These are phyloP conservation scores for Pelecanus crispus DNA, from an alignment of 2,113 vertebrate genomes.

Conservation along the genomic window DNA sequence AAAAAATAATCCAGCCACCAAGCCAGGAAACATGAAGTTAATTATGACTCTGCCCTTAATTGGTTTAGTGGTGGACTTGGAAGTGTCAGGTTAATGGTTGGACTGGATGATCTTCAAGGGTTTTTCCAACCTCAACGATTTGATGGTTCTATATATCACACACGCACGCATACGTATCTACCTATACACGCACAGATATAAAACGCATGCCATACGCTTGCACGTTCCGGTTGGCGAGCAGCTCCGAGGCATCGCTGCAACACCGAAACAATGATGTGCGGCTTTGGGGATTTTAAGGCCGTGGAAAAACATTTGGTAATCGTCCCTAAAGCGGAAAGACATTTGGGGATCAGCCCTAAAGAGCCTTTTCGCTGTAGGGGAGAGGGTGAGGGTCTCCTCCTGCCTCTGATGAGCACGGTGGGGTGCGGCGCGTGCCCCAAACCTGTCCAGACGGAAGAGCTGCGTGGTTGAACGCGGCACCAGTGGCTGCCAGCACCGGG, in stretches of 20 bases:
- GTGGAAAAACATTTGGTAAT: not conserved
- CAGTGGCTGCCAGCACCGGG: not conserved
- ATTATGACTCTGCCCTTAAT: too few species aligned
- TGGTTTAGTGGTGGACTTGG: too few species aligned
- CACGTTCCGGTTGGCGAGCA: not conserved
- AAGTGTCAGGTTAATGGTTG: too few species aligned
- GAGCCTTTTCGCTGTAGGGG: rapidly evolving
- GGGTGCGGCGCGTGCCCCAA: not conserved
- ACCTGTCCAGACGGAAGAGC: not conserved
- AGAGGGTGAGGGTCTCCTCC: not conserved
- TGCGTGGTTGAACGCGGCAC: not conserved
- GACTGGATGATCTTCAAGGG: too few species aligned
- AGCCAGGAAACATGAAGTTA: too few species aligned
- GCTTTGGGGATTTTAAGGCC: not conserved
- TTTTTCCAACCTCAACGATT: too few species aligned
- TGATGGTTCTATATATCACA: too few species aligned
- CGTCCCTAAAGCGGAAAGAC: too few species aligned
- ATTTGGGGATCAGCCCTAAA: too few species aligned
- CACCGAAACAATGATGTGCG: too few species aligned
- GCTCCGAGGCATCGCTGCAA: not conserved
- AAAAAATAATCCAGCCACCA: too few species aligned
- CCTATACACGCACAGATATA: not conserved
- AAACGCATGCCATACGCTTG: not conserved
- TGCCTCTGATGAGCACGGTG: not conserved
- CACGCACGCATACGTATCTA: too few species aligned